phyloP scores from a whole-genome alignment of 2,113 vertebrate species.

The Corythoichthys intestinalis region DNA sequence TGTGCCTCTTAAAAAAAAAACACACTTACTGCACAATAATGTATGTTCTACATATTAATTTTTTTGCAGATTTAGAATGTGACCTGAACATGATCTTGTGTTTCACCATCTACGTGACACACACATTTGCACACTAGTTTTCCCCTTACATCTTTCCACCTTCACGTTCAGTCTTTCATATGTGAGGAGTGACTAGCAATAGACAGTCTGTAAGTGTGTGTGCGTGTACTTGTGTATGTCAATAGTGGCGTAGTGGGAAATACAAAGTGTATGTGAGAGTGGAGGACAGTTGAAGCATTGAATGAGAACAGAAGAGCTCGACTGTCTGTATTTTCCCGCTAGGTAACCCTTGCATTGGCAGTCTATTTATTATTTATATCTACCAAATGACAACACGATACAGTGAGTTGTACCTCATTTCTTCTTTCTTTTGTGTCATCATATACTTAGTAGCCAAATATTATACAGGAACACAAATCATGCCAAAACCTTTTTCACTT shows the following conservation, averaged over 20 bases:
- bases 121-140: constrained; percentile 26
- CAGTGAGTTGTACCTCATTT: neutral
- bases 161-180: constrained; percentile 49
- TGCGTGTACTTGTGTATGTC: constrained; percentile 32
- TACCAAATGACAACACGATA: neutral
- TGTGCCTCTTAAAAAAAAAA: too few relatives aligned
- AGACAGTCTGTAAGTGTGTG: constrained; percentile 16
- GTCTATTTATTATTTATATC: neutral
- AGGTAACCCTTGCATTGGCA: constrained; percentile 1
- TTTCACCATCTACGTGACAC: constrained; percentile 31
- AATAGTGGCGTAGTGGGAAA: constrained; percentile 68
- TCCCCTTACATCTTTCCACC: constrained; percentile 51
- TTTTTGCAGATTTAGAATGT: constrained; percentile 45
- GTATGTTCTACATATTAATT: constrained; percentile 5
- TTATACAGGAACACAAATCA: too few relatives aligned
- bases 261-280: constrained; percentile 68
- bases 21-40: too few relatives aligned
- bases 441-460: too few relatives aligned
- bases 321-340: constrained; percentile 16
- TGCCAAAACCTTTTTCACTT: too few relatives aligned
- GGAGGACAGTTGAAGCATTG: constrained; percentile 27
- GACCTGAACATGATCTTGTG: constrained; percentile 49
- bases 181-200: constrained; percentile 10
- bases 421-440: neutral
- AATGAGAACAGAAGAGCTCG: constrained; percentile 41